Conservation (phyloP, 1,140 invertebrate species). For the Drosophila eugracilis region DNA sequence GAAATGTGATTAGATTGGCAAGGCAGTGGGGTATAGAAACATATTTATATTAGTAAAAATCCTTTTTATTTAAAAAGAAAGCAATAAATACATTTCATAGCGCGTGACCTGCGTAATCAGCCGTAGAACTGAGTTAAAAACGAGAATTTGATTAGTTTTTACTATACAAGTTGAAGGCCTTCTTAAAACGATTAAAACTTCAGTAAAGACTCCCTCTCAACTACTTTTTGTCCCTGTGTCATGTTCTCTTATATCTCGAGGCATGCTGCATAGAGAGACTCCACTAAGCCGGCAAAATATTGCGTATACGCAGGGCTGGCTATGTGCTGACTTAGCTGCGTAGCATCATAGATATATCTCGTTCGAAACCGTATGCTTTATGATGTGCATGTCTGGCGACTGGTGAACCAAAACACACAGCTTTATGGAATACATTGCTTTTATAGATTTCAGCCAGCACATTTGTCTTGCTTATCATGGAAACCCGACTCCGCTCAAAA, state of each 20-base stretch:
- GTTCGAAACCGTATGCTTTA: constrained; percentile 67
- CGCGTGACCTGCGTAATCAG: too few species aligned
- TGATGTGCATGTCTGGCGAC: constrained; percentile 58
- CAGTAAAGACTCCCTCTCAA: neutral
- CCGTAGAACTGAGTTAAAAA: too few species aligned
- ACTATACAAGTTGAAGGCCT: too few species aligned
- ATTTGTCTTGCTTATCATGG: constrained; percentile 78
- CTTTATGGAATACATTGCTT: constrained; percentile 46
- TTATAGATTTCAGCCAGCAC: constrained; percentile 76
- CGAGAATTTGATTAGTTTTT: too few species aligned
- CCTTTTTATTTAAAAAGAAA: too few species aligned
- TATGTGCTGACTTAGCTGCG: constrained; percentile 65
- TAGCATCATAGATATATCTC: too few species aligned
- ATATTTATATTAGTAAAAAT: too few species aligned
- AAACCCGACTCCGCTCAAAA: constrained; percentile 4
- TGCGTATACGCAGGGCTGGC: constrained; percentile 56
- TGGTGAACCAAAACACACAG: constrained; percentile 32
- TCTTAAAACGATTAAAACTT: neutral
- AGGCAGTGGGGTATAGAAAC: too few species aligned
- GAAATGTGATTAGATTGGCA: constrained; percentile 1
- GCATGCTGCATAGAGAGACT: constrained; percentile 43
- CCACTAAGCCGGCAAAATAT: constrained; percentile 64
- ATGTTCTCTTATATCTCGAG: constrained; percentile 13
- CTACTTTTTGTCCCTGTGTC: constrained; percentile 8
- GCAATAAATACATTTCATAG: too few species aligned